Evolutionary conservation across 2,797 vertebrate genomes (phyloP), one percentile per base, ranked within the genome.

Genomic region (Nannoperca australis): DNA sequence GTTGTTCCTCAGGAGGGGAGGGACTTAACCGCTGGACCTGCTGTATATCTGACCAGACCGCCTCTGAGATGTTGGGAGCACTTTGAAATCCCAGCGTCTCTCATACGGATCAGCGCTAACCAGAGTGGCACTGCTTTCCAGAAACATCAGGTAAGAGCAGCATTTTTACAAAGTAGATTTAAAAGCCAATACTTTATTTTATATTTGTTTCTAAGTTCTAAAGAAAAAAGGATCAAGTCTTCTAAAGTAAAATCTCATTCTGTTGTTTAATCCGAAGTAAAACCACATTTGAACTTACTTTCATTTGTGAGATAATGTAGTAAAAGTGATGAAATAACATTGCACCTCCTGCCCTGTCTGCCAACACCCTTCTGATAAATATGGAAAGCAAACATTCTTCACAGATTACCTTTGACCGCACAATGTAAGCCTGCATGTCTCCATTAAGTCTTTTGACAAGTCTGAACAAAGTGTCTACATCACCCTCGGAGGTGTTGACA

Each of bases 381-480:
- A 45, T 40, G 40, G 70, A 91, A 65, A 77, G 83, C 49, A 81
- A 87, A 90, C 84, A 92, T 87, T 89, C 84, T 53, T 78, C 2
- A 2, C 12, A 3, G 14, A 74, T 83, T 27, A 83, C 75, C 84
- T 89, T 78, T 86, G 75, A 78, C 83, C 72, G 20, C 63, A 1
- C 42, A 49, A 56, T 44, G 32, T 8, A 45, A 5, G 2, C 13
- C 10, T 8, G 4, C 49, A 15, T 55, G 65, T 66, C 38, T 56
- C 17, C 24, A 1, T 42, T 0, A 3, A 51, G 4, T 8, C 8
- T 68, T 67, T 11, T 1, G 11, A 78, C 81, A 85, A 55, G 79
- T 49, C 76, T 55, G 44, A 78, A 80, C 75, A 79, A 2, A 15
- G 44, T 30, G 47, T 44, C 45, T 14, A 11, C 32, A 55, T 53